Conservation (phyloP, 2,113 vertebrate species). For the Cryptomyrus ogoouensis region DNA sequence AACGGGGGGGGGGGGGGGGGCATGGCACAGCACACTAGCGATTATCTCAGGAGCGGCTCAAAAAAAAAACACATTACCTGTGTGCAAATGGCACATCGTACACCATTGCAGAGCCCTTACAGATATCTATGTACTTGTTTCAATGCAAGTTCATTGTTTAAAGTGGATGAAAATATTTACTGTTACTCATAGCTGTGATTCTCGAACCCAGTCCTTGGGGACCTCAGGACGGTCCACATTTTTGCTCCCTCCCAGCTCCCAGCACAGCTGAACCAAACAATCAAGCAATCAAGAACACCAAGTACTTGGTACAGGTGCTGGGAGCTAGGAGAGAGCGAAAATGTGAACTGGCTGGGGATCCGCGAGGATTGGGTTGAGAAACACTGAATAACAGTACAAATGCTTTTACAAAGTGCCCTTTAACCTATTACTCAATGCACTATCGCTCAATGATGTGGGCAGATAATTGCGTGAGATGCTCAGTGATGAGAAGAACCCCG, state of each 20-base stretch:
- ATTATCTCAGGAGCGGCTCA: not conserved
- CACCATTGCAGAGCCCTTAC: not conserved
- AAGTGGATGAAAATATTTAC: not conserved
- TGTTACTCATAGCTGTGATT: not conserved
- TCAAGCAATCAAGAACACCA: not conserved
- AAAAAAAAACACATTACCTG: not conserved
- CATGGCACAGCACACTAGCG: not conserved
- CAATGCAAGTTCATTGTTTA: not conserved
- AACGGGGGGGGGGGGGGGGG: not conserved
- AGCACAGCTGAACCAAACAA: not conserved
- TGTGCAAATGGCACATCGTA: not conserved
- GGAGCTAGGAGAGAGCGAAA: not conserved
- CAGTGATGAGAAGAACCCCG: not conserved
- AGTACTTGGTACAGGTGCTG: not conserved
- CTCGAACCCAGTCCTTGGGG: not conserved
- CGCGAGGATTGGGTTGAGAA: not conserved
- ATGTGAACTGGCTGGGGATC: not conserved
- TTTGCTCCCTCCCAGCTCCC: not conserved
- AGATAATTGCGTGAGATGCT: not conserved
- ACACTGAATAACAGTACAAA: not conserved
- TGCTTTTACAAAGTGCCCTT: not conserved
- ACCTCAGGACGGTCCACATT: not conserved
- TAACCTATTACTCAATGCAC: not conserved
- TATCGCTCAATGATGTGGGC: not conserved
- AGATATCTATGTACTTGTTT: not conserved